Evolutionary conservation across 2,797 vertebrate genomes (phyloP), one percentile per base, ranked within the genome.

Genomic region (Philypnodon macrostomus): DNA sequence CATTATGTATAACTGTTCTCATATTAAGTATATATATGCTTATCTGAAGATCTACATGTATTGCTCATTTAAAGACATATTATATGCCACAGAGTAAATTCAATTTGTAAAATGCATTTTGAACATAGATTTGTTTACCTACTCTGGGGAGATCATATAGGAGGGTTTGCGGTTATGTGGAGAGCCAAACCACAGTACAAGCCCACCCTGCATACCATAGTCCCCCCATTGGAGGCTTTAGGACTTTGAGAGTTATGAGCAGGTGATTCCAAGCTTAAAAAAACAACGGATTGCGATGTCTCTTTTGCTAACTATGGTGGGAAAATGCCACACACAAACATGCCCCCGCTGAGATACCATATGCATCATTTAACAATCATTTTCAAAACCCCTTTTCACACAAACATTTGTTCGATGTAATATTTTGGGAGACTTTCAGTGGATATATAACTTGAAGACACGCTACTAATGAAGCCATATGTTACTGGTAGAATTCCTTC

Each of bases 11-110:
- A 63, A 66, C 47, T 38, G 19, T 59, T 70, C 52, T 8, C 14
- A 32, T 31, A 44, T 42, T 15, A 41, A 41, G 18, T 5, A 18
- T 6, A 23, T 11, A n/a, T 24, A 49, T 34, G 39, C 46, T 17
- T 33, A 39, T 61, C 26, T 54, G 23, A 42, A 30, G 13, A 53
- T 70, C 63, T 60, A 44, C 27, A 42, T 44, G 46, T 30, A 57
- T 47, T 46, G 54, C 73, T 63, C 23, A 49, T 69, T 71, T 55
- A 62, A 58, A 66, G 15, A 48, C 32, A 40, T 63, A 67, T 77
- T 51, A 16, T 26, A 47, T 76, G 56, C 53, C 61, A 24, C 31
- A 24, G 47, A 62, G 33, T 9, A 64, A 72, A 76, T 69, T 32
- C 42, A 66, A 70, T 71, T 35, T 15, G 33, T 14, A 36, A 48